These are phyloP conservation scores for Percina caprodes DNA, from an alignment of 2,113 vertebrate species.

Conservation along the genomic window DNA sequence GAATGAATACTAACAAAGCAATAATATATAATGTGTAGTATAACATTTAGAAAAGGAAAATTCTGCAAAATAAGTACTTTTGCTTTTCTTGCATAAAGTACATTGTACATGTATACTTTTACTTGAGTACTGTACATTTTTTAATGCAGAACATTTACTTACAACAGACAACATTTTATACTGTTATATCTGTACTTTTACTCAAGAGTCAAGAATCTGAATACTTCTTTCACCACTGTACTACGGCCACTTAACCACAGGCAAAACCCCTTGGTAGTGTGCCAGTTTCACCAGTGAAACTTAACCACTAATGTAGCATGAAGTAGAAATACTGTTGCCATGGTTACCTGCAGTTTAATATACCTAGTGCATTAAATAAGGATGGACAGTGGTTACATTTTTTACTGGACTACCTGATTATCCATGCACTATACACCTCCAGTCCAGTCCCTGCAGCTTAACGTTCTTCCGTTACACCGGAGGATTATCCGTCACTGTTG, in stretches of 20 bases:
- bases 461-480: background rate
- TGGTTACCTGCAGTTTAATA: constrained; percentile 32
- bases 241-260: background rate
- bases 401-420: background rate
- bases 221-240: background rate
- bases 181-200: background rate
- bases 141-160: background rate
- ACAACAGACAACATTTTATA: background rate
- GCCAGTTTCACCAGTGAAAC: constrained; percentile 21
- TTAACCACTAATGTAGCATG: constrained; percentile 19
- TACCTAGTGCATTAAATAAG: constrained; percentile 3
- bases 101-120: background rate
- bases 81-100: background rate
- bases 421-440: constrained; percentile 14
- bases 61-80: background rate
- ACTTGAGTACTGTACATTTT: background rate
- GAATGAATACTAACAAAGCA: background rate
- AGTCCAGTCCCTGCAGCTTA: constrained; percentile 5
- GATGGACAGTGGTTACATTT: background rate
- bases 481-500: background rate
- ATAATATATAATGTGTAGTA: background rate
- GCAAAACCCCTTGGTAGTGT: background rate
- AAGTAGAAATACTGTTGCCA: constrained; percentile 28
- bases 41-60: background rate
- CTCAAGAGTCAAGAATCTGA: background rate